Evolutionary conservation across 1,140 invertebrate species (phyloP).

Genomic region (Teleopsis dalmanni): DNA sequence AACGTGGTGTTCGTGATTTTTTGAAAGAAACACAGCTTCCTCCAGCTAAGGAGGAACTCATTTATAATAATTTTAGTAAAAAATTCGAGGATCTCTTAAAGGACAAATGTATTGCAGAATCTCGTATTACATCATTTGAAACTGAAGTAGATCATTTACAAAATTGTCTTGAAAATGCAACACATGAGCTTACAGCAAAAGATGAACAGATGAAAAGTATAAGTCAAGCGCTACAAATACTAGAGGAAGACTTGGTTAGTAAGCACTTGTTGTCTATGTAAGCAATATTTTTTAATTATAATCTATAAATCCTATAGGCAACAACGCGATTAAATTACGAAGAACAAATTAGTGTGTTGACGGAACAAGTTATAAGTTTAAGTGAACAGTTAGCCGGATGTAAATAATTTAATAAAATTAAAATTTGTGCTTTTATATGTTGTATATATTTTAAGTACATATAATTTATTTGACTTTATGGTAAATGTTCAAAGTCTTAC

Average conservation of each 20-base stretch:
- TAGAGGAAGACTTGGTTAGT: constrained; percentile 49
- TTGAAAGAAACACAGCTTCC: constrained; percentile 23
- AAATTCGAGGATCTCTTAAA: constrained; percentile 37
- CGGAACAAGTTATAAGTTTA: constrained; percentile 84
- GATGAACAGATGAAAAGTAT: constrained; percentile 49
- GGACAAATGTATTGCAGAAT: constrained; percentile 33
- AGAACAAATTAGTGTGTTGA: constrained; percentile 79
- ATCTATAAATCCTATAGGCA: constrained; percentile 33
- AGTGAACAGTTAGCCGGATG: constrained; percentile 69
- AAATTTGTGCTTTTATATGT: not conserved
- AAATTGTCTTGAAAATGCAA: constrained; percentile 36
- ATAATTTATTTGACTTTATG: not conserved
- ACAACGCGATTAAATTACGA: constrained; percentile 78
- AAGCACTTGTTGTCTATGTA: constrained; percentile 15
- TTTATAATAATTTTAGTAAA: constrained; percentile 34
- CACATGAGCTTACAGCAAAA: constrained; percentile 38
- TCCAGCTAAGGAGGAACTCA: constrained; percentile 31
- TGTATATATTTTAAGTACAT: not conserved
- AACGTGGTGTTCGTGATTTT: no score
- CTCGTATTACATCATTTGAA: constrained; percentile 27
- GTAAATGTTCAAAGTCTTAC: no score
- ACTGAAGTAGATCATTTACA: constrained; percentile 34
- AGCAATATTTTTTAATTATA: not conserved
- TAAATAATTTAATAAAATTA: constrained; percentile 22
- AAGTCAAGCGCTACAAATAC: constrained; percentile 44